phyloP scores from a whole-genome alignment of 2,888 invertebrate genomes.

The Nesidiocoris tenuis region DNA sequence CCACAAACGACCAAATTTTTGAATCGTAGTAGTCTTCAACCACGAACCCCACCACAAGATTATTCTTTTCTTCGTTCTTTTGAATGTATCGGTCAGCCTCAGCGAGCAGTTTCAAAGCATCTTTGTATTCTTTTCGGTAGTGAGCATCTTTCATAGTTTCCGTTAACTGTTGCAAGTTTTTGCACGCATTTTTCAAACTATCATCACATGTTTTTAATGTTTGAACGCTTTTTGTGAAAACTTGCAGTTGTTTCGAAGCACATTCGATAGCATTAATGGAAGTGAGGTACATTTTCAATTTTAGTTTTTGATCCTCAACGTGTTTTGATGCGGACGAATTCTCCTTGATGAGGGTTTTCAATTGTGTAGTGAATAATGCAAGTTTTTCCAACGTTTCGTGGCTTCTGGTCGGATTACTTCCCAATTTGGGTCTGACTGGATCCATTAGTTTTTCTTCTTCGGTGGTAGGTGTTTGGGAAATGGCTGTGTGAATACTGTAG shows the following conservation, averaged over 20 bases:
- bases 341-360: background rate
- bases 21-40: background rate
- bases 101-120: conserved; percentile 1
- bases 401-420: no score
- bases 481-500: no score
- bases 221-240: background rate
- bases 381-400: background rate
- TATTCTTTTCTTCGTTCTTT: background rate
- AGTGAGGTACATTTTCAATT: background rate
- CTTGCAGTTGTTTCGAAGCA: background rate
- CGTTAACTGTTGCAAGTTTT: background rate
- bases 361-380: background rate
- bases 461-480: no score
- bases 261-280: background rate
- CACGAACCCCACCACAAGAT: background rate
- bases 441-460: no score
- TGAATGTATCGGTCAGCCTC: conserved; percentile 1
- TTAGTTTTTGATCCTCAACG: background rate
- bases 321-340: background rate
- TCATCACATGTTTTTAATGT: background rate
- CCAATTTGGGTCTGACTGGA: no score
- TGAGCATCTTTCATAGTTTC: background rate
- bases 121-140: conserved; percentile 24
- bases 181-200: background rate
- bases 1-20: background rate